phyloP scores from a whole-genome alignment of 2,888 invertebrate species.

The Platyscelio sp. region DNA sequence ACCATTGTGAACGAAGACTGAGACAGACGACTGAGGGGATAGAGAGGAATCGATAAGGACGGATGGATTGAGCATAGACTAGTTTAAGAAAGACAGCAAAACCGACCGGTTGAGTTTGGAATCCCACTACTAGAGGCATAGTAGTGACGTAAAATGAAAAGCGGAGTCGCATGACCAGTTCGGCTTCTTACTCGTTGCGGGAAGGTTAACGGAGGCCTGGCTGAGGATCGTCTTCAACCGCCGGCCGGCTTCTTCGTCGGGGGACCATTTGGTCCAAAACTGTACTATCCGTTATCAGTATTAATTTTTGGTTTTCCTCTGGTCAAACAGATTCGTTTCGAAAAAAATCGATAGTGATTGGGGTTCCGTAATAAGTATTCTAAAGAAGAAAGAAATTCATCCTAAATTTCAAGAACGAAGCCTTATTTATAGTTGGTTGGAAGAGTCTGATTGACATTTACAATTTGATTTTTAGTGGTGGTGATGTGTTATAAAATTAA shows the following conservation, averaged over 20 bases:
- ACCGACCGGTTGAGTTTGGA: constrained; percentile 76
- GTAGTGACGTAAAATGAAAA: constrained; percentile 77
- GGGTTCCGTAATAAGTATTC: too few species aligned
- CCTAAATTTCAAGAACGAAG: too few species aligned
- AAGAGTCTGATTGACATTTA: too few species aligned
- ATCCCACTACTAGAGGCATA: constrained; percentile 80
- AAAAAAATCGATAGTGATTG: too few species aligned
- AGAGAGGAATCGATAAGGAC: constrained; percentile 40
- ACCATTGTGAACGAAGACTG: constrained; percentile 27
- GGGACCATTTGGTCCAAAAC: constrained; percentile 42
- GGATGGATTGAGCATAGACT: neutral
- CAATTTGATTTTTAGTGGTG: too few species aligned
- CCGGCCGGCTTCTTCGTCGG: constrained; percentile 70
- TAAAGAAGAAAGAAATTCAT: too few species aligned
- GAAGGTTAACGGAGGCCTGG: constrained; percentile 70
- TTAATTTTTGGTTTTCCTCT: constrained; percentile 19
- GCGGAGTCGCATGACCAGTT: constrained; percentile 79
- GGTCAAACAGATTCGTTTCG: neutral
- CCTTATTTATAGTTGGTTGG: too few species aligned
- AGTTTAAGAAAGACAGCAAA: constrained; percentile 45
- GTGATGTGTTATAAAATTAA: too few species aligned
- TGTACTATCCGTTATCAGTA: constrained; percentile 39
- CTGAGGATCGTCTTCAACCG: constrained; percentile 48
- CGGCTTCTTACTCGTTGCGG: constrained; percentile 69
- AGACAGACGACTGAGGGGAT: constrained; percentile 22